A percentile compares a stretch with the other conserved stretches of the same genome.
Evolutionary conservation across 2,888 invertebrate genomes (phyloP).

Genomic region (Leptothorax acervorum): DNA sequence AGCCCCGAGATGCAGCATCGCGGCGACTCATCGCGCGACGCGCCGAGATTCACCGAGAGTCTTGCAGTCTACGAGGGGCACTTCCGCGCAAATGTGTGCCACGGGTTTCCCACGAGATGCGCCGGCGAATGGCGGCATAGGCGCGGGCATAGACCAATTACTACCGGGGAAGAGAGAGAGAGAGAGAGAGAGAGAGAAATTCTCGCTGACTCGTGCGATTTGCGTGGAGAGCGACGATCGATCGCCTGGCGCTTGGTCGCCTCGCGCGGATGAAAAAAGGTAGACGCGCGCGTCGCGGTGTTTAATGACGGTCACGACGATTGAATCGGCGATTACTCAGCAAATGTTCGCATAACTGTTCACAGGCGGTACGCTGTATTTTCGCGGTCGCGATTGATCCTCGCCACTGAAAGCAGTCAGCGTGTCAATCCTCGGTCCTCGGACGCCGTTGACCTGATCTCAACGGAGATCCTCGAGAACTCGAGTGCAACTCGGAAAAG

Average conservation of each 20-base stretch:
- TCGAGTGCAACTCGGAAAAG: neutral
- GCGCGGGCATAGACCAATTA: constrained; percentile 76
- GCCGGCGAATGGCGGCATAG: constrained; percentile 74
- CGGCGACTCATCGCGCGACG: constrained; percentile 59
- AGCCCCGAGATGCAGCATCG: constrained; percentile 55
- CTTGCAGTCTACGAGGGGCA: constrained; percentile 62
- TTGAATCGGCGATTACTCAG: constrained; percentile 48
- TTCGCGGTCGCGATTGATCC: constrained; percentile 36
- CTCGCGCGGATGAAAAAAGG: constrained; percentile 4
- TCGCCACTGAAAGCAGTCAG: constrained; percentile 1
- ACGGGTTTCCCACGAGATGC: constrained; percentile 81
- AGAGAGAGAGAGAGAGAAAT: constrained; percentile 3
- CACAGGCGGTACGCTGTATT: constrained; percentile 4
- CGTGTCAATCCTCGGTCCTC: neutral
- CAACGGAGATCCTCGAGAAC: neutral
- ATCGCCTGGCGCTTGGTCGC: constrained; percentile 26
- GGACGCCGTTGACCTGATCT: constrained; percentile 7
- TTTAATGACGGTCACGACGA: constrained; percentile 50
- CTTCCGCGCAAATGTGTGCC: constrained; percentile 80
- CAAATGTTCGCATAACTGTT: constrained; percentile 46
- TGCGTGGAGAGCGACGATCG: constrained; percentile 62
- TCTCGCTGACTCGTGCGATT: constrained; percentile 71
- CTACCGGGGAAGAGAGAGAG: constrained; percentile 51
- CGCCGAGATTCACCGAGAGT: constrained; percentile 62
- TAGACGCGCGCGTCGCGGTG: neutral